phyloP scores from a whole-genome alignment of 2,888 invertebrate species.

The Rhimphoctona megacephalus region DNA sequence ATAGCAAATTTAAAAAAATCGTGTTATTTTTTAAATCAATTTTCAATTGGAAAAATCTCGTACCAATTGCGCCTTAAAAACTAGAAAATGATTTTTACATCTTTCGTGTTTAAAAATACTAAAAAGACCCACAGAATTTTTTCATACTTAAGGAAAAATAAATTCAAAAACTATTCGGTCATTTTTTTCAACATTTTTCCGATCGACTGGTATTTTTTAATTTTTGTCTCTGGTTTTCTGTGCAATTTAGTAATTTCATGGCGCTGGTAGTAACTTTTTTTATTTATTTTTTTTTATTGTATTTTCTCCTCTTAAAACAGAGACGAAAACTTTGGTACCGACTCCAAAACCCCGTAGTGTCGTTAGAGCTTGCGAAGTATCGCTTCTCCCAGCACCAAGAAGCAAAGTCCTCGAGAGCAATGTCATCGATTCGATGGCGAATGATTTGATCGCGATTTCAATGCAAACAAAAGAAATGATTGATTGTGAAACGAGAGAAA shows the following conservation, averaged over 20 bases:
- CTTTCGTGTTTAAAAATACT: no score
- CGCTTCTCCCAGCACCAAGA: slow-evolving; percentile 60
- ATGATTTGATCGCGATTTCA: neutral
- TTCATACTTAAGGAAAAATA: neutral
- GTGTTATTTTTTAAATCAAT: neutral
- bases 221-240: neutral
- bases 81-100: no score
- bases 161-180: neutral
- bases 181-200: neutral
- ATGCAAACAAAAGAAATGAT: neutral
- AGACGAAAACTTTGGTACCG: slow-evolving; percentile 75
- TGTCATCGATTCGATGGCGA: slow-evolving; percentile 15
- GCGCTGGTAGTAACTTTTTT: slow-evolving; percentile 72
- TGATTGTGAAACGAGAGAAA: neutral
- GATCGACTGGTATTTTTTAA: neutral
- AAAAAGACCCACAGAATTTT: no score
- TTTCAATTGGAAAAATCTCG: neutral
- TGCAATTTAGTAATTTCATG: slow-evolving; percentile 55
- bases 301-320: slow-evolving; percentile 67
- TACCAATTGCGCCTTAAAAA: no score
- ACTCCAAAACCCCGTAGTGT: slow-evolving; percentile 78
- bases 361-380: slow-evolving; percentile 59
- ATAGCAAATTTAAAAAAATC: neutral
- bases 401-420: slow-evolving; percentile 40
- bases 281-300: slow-evolving; percentile 55